phyloP scores from a whole-genome alignment of 2,888 invertebrate genomes.

The Tortrix viridana region DNA sequence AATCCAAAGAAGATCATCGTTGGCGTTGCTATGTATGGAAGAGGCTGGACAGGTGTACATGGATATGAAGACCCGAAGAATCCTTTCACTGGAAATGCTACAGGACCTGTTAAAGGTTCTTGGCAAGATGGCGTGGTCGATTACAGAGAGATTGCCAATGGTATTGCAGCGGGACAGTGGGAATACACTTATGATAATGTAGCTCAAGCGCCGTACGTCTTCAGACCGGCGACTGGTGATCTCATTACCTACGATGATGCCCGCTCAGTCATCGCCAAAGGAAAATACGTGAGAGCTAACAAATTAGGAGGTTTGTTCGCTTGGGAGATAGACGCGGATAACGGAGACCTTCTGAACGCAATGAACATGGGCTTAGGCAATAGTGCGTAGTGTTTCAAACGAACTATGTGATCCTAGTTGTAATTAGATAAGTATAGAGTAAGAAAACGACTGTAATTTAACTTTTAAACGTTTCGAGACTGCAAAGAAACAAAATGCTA shows the following conservation, averaged over 20 bases:
- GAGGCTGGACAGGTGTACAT: slow-evolving; percentile 78
- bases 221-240: slow-evolving; percentile 71
- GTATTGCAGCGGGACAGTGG: slow-evolving; percentile 73
- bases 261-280: slow-evolving; percentile 76
- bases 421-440: slow-evolving; percentile 23
- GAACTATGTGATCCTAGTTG: slow-evolving; percentile 31
- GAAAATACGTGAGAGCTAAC: slow-evolving; percentile 77
- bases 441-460: slow-evolving; percentile 34
- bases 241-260: slow-evolving; percentile 76
- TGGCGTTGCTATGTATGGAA: slow-evolving; percentile 79
- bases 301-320: slow-evolving; percentile 77
- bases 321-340: slow-evolving; percentile 80
- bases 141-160: slow-evolving; percentile 75
- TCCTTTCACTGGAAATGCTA: slow-evolving; percentile 76
- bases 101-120: slow-evolving; percentile 75
- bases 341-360: slow-evolving; percentile 76
- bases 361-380: slow-evolving; percentile 80
- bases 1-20: slow-evolving; percentile 75
- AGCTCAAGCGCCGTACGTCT: slow-evolving; percentile 79
- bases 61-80: slow-evolving; percentile 62
- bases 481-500: slow-evolving; percentile 35
- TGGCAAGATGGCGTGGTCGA: slow-evolving; percentile 81
- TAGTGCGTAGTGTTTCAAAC: slow-evolving; percentile 47
- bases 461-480: slow-evolving; percentile 30
- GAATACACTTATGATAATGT: slow-evolving; percentile 75